Evolutionary conservation across 2,888 invertebrate species (phyloP), one percentile per base, ranked within the genome.

Genomic region (Gymnocheta viridis): DNA sequence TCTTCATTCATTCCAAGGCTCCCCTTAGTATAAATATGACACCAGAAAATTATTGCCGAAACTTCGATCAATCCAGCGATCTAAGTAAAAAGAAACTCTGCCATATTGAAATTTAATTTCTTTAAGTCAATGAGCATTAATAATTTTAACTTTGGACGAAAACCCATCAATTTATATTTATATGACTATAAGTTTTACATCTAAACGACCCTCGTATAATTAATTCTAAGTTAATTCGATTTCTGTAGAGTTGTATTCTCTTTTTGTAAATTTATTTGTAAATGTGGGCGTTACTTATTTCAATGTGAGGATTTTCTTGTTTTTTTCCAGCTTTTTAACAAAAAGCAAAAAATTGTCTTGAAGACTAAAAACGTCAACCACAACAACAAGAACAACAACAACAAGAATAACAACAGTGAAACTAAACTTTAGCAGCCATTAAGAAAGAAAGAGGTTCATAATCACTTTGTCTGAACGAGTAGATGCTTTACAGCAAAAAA

Each of bases 241-340:
- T 60, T 60, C 38, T 60, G 17, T 3, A 44, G 27, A 38, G 29
- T 51, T 35, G 19, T 19, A 7, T 44, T 72, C 22, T 3, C 29
- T 41, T 49, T 67, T 69, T 69, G 76, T 44, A 73, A 81, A 77
- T 73, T 84, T 81, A 77, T 78, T 77, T 81, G 77, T 78, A 78
- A 84, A 81, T 81, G 84, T 81, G 84, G 84, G 84, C 84, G 84
- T 84, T 62, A 69, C 84, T 81, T 72, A 78, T 73, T 69, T 73
- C 77, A 69, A 60, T 51, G 80, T 64, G 58, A 51, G 44, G 58
- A 76, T 66, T 69, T 73, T 44, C 29, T 70, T 77, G 49, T 29
- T 51, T 70, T 62, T 62, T 54, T 5, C 27, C 51, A 67, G 24
- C 29, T 60, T 69, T 62, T 47, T 9, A 67, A 62, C 51, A 49